Percentiles rank a stretch among this genome's conserved stretches.
These are phyloP conservation scores for Clamator glandarius DNA, from an alignment of 2,797 vertebrate genomes.

Conservation along the genomic window DNA sequence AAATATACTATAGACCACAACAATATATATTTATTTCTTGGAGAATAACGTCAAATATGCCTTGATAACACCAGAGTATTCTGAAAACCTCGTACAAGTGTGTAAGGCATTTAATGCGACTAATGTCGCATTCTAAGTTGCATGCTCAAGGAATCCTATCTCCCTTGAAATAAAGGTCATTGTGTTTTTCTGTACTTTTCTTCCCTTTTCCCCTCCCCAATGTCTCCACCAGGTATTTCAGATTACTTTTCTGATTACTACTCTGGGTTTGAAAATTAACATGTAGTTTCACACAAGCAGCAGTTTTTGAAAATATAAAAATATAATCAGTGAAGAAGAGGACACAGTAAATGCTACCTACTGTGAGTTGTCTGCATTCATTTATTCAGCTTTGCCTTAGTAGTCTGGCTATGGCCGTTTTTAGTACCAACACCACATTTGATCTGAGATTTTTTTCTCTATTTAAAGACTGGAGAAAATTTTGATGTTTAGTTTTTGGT, in stretches of 20 bases:
- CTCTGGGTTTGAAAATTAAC: neutral
- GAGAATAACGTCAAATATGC: neutral
- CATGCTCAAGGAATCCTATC: neutral
- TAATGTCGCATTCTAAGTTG: accelerated
- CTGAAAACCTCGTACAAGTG: neutral
- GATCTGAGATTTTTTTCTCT: neutral
- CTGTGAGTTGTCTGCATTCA: neutral
- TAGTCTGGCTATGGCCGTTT: neutral
- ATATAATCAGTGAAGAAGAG: neutral
- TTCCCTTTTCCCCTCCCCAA: neutral
- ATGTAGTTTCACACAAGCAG: neutral
- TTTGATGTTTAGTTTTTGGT: neutral
- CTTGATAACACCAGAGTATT: neutral
- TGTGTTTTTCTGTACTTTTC: neutral
- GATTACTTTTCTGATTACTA: neutral
- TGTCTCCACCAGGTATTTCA: neutral
- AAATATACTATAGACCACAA: neutral
- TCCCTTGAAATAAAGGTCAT: neutral
- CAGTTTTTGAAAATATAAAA: neutral
- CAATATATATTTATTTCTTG: neutral
- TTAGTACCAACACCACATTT: neutral
- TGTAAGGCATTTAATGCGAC: neutral
- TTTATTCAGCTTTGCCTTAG: neutral
- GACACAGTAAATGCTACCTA: neutral
- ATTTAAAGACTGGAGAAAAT: neutral